These are phyloP conservation scores for Campopleginae sp. DNA, from an alignment of 2,888 invertebrate species.

Conservation along the genomic window DNA sequence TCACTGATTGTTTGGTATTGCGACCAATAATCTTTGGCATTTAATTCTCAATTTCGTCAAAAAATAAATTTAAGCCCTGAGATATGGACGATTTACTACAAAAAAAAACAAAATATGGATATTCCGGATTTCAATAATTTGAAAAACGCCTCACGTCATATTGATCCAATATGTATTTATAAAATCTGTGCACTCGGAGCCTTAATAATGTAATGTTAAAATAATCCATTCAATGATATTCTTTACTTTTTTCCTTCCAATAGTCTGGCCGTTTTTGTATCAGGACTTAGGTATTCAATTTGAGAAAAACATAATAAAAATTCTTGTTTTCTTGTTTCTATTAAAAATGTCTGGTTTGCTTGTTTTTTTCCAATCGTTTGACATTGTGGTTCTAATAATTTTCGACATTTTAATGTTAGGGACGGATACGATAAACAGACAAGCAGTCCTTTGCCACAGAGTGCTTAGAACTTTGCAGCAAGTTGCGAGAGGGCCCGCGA, in stretches of 20 bases:
- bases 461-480: constrained; percentile 94
- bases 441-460: constrained; percentile 96
- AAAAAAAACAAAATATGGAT: no score
- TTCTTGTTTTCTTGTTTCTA: constrained; percentile 47
- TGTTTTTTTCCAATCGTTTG: constrained; percentile 28
- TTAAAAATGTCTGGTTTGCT: constrained; percentile 11
- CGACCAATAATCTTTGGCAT: no score
- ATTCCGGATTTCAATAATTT: no score
- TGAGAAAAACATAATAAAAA: constrained; percentile 33
- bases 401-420: constrained; percentile 85
- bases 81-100: no score
- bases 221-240: constrained; percentile 15
- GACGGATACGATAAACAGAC: constrained; percentile 95
- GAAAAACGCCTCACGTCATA: no score
- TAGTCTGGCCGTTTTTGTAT: constrained; percentile 96
- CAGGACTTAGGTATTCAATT: constrained; percentile 91
- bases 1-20: no score
- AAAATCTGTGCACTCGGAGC: no score
- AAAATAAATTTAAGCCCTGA: no score
- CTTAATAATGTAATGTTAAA: not conserved
- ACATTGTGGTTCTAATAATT: not conserved
- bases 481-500: constrained; percentile 90
- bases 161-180: no score
- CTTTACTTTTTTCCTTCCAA: constrained; percentile 83
- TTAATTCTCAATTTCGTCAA: no score